These are phyloP conservation scores for Lanius ludovicianus DNA, from an alignment of 2,113 vertebrate species.

Conservation along the genomic window DNA sequence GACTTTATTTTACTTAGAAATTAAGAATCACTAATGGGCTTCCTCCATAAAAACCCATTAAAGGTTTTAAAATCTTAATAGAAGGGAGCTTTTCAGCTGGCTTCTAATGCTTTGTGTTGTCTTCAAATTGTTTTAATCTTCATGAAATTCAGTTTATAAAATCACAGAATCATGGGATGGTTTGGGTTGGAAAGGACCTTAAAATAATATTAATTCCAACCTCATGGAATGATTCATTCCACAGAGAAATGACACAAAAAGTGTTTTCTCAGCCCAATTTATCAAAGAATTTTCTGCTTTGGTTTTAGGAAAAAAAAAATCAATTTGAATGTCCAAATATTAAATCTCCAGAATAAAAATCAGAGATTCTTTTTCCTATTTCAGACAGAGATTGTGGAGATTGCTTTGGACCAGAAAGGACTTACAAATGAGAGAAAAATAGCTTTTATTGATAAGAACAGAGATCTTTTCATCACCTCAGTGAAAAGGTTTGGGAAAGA, in stretches of 20 bases:
- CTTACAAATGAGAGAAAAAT: slow-evolving; percentile 89
- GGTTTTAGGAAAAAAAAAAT: neutral
- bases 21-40: neutral
- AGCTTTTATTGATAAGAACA: slow-evolving; percentile 94
- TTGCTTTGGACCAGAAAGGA: slow-evolving; percentile 93
- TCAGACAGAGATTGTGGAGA: slow-evolving; percentile 90
- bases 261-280: neutral
- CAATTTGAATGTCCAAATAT: neutral
- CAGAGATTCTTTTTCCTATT: neutral
- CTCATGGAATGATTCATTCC: neutral
- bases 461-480: slow-evolving; percentile 90
- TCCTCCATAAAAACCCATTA: neutral
- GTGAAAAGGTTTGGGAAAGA: slow-evolving; percentile 88
- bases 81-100: neutral
- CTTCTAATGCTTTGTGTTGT: neutral
- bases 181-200: neutral
- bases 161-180: neutral
- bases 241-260: neutral
- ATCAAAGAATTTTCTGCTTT: neutral
- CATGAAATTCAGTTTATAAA: neutral
- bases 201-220: neutral
- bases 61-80: neutral
- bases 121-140: neutral
- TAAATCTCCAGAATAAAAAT: neutral
- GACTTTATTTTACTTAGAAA: neutral